These are phyloP conservation scores for Dynastes hyllus DNA, from an alignment of 2,888 invertebrate genomes.

Conservation along the genomic window DNA sequence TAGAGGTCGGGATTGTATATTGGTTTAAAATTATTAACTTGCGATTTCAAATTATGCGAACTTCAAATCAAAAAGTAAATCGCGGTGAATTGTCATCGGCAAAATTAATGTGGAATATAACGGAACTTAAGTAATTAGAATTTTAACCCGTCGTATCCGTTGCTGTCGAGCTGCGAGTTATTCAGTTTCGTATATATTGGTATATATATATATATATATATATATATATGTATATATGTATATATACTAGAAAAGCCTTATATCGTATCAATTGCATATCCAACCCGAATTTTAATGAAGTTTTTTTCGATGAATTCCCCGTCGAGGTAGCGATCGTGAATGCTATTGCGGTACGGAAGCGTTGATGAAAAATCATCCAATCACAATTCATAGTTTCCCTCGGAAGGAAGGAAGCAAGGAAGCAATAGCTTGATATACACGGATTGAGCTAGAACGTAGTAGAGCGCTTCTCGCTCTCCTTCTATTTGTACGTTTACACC, in stretches of 20 bases:
- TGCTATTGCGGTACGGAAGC: constrained; percentile 27
- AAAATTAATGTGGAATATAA: background rate
- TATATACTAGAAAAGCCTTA: constrained; percentile 5
- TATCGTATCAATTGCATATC: constrained; percentile 38
- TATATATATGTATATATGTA: background rate
- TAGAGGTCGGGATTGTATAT: too few species aligned
- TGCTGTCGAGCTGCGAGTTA: background rate
- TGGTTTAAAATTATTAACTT: background rate
- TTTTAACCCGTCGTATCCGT: background rate
- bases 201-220: background rate
- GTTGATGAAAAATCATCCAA: constrained; percentile 42
- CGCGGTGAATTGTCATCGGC: background rate
- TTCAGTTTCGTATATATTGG: background rate
- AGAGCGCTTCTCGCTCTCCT: constrained; percentile 8
- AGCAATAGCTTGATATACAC: constrained; percentile 40
- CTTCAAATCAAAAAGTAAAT: background rate
- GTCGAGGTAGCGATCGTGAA: background rate
- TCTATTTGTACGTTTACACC: constrained; percentile 11
- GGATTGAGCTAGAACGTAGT: constrained; percentile 15
- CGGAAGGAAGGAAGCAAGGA: constrained; percentile 43
- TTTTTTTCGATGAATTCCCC: constrained; percentile 23
- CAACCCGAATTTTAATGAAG: constrained; percentile 43
- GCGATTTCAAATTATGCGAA: constrained; percentile 3
- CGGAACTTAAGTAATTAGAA: constrained; percentile 1
- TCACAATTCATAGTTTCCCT: constrained; percentile 45